Conservation (phyloP, 2,888 invertebrate species). For the Parasteatoda lunata region DNA sequence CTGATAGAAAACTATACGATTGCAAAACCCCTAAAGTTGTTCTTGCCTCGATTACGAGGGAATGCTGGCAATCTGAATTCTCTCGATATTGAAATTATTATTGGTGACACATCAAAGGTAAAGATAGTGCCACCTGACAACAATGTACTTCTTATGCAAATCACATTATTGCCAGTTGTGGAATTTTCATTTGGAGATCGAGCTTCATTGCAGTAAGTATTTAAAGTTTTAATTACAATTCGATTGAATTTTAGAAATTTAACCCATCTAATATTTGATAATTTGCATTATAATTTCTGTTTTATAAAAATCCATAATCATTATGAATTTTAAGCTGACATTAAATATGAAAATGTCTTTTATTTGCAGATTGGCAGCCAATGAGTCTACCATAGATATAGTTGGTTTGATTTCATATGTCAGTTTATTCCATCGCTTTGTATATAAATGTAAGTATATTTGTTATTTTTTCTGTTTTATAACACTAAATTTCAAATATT, state of each 20-base stretch:
- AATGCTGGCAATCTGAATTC: slow-evolving; percentile 45
- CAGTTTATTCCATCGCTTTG: slow-evolving; percentile 56
- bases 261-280: neutral
- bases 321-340: neutral
- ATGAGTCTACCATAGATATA: slow-evolving; percentile 53
- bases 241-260: neutral
- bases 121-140: slow-evolving; percentile 36
- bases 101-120: slow-evolving; percentile 41
- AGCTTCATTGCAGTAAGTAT: slow-evolving; percentile 54
- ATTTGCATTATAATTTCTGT: neutral
- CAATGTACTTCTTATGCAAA: slow-evolving; percentile 43
- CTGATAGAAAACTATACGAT: slow-evolving; percentile 53
- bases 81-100: slow-evolving; percentile 41
- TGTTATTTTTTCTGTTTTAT: neutral
- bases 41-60: slow-evolving; percentile 45
- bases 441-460: slow-evolving; percentile 56
- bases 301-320: neutral
- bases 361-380: slow-evolving; percentile 37
- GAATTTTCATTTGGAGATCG: slow-evolving; percentile 58
- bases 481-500: neutral
- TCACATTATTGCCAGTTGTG: slow-evolving; percentile 34
- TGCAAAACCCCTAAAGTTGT: slow-evolving; percentile 27
- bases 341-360: neutral
- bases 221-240: neutral
- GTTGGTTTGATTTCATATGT: slow-evolving; percentile 57